Evolutionary conservation across 2,888 invertebrate species (phyloP).

Genomic region (Ornithoptera priamus): DNA sequence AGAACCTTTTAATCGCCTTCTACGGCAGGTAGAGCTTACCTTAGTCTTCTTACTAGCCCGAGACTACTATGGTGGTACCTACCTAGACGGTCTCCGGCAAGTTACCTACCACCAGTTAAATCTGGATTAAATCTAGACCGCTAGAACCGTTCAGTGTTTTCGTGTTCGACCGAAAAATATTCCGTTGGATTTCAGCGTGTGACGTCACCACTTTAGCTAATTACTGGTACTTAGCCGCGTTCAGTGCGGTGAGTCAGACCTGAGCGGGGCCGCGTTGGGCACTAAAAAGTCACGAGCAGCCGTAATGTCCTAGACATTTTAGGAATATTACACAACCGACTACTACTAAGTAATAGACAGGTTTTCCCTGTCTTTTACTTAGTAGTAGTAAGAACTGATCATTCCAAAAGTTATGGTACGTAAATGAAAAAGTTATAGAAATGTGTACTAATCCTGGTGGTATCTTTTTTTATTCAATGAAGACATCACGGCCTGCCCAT

Average conservation of each 20-base stretch:
- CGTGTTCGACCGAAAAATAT: conserved; percentile 5
- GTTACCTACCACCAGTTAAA: too few relatives aligned
- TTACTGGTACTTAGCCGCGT: conserved; percentile 18
- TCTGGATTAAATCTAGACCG: too few relatives aligned
- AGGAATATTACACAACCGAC: conserved; percentile 4
- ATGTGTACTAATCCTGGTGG: too few relatives aligned
- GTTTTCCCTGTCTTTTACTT: neutral
- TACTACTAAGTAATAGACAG: neutral
- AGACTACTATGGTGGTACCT: too few relatives aligned
- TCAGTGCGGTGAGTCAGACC: conserved; percentile 14
- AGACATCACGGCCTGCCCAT: too few relatives aligned
- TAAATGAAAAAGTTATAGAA: too few relatives aligned
- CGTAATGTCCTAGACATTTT: conserved; percentile 14
- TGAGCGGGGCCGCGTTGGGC: conserved; percentile 5
- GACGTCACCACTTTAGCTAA: conserved; percentile 26
- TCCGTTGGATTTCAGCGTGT: conserved; percentile 10
- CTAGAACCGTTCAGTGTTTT: neutral
- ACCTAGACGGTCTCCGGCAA: too few relatives aligned
- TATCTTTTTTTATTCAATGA: too few relatives aligned
- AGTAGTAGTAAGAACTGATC: neutral
- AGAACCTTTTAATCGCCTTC: too few relatives aligned
- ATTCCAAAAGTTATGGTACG: too few relatives aligned
- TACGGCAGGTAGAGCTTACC: too few relatives aligned
- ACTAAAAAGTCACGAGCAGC: conserved; percentile 13
- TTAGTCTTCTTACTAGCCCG: too few relatives aligned